Conservation (phyloP, 2,888 invertebrate species). For the Heteropelma amictum region DNA sequence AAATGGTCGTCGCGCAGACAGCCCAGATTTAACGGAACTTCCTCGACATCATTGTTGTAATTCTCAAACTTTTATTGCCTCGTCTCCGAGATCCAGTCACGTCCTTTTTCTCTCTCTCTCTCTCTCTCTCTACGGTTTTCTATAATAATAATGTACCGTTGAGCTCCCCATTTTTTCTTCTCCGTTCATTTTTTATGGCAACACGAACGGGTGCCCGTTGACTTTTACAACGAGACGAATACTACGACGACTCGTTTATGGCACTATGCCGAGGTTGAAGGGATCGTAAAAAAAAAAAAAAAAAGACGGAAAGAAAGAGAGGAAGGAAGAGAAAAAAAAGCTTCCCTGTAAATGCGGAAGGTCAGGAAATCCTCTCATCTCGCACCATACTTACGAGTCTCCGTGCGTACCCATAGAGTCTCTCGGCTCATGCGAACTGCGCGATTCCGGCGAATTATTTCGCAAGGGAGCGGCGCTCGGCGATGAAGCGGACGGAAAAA, state of each 20-base stretch:
- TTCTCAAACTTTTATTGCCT: slow-evolving; percentile 55
- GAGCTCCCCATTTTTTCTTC: slow-evolving; percentile 32
- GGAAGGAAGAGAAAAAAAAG: slow-evolving; percentile 65
- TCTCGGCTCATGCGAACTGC: background rate
- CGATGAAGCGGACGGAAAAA: too few species aligned
- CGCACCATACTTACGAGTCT: slow-evolving; percentile 32
- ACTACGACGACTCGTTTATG: slow-evolving; percentile 64
- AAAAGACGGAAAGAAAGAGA: too few species aligned
- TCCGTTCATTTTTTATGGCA: slow-evolving; percentile 68
- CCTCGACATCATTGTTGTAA: slow-evolving; percentile 63
- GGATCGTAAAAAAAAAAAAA: slow-evolving; percentile 68
- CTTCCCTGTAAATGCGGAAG: slow-evolving; percentile 65
- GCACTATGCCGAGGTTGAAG: slow-evolving; percentile 56
- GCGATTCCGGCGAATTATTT: too few species aligned
- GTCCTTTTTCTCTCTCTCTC: too few species aligned
- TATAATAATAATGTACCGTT: slow-evolving; percentile 53
- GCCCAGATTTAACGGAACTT: slow-evolving; percentile 64
- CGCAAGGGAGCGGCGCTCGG: too few species aligned
- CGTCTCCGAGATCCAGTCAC: slow-evolving; percentile 40
- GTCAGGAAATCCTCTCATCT: slow-evolving; percentile 61
- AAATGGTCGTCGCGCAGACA: slow-evolving; percentile 57
- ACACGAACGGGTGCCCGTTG: slow-evolving; percentile 69
- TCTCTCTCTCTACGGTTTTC: slow-evolving; percentile 35
- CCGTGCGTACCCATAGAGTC: background rate
- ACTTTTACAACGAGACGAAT: slow-evolving; percentile 67